phyloP scores from a whole-genome alignment of 2,113 vertebrate species.

The Ammodramus savannarum region DNA sequence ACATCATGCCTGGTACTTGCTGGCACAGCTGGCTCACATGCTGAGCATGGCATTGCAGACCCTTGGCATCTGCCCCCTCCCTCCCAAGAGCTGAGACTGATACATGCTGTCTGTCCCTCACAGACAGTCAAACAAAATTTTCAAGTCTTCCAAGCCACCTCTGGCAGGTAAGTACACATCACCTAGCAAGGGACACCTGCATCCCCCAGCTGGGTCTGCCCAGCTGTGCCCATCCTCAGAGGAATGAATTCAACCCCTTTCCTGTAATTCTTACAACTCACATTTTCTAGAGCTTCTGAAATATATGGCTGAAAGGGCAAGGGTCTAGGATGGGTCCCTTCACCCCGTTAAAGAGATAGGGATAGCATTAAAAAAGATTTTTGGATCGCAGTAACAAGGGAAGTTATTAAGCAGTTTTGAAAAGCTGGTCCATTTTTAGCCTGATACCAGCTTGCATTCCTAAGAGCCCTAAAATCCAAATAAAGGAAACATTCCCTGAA shows the following conservation, averaged over 20 bases:
- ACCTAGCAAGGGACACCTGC: background rate
- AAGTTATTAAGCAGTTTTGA: background rate
- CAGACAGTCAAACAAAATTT: background rate
- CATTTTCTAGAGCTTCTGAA: background rate
- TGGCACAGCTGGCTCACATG: background rate
- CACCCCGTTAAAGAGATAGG: background rate
- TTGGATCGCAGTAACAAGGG: background rate
- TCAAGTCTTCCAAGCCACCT: background rate
- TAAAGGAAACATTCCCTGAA: background rate
- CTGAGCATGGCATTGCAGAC: accelerated
- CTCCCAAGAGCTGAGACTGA: background rate
- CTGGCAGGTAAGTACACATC: background rate
- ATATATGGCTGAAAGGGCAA: background rate
- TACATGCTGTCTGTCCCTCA: background rate
- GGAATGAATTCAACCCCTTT: background rate
- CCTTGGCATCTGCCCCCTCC: background rate
- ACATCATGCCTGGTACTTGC: background rate
- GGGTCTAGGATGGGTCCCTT: background rate
- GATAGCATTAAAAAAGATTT: background rate
- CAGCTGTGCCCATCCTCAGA: background rate
- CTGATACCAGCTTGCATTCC: background rate
- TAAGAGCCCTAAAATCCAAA: background rate
- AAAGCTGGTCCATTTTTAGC: background rate
- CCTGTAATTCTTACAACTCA: background rate
- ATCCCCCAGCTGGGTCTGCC: background rate